Base-by-base conservation (phyloP, 2,113 vertebrate genomes). In the Cryptomyrus ogoouensis region DNA sequence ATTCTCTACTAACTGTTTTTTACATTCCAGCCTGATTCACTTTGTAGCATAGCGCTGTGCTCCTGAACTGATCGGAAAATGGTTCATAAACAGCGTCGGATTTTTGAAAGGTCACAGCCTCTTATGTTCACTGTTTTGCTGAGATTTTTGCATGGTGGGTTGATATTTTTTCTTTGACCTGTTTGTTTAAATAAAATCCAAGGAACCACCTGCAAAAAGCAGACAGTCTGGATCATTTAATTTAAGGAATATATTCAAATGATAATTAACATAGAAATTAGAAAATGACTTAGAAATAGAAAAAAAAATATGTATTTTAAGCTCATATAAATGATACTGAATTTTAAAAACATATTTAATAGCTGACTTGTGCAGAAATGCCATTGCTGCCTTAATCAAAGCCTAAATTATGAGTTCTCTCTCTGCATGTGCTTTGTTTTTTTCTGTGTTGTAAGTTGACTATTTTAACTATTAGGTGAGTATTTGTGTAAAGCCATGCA, bases 1-100 rank as follows among this genome's bases (percentile, higher is more conserved):
- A 39, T 84, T 35, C 92, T 91, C 91, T 93, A 93, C 94, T 94
- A 94, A 94, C 94, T 93, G 93, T 92, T 91, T 91, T 91, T 92
- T 91, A 90, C 85, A 52, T 27, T 39, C 35, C 39, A 66, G 21
- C 21, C 89, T 87, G 66, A 91, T 83, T 90, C 91, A 90, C 91
- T 93, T 92, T 90, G 93, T 95, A 19, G 31, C 21, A 7, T 7
- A 5, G 31, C 0, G 15, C 21, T 62, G 31, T 42, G 53, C 15
- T 62, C 56, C 35, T 44, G 4, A 12, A 39, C 35, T 46, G 53
- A 62, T n/a, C 12, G 19, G 85, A 52, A 53, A 12, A 39, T 87
- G 17, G 10, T 47, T 8, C 85, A 39, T 56, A 31, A 53, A 56
- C 27, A 35, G 49, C 0, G 13, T 12, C 35, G 47, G 31, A 87